Base-by-base conservation (phyloP, 2,888 invertebrate genomes). In the Chrysina gloriosa region DNA sequence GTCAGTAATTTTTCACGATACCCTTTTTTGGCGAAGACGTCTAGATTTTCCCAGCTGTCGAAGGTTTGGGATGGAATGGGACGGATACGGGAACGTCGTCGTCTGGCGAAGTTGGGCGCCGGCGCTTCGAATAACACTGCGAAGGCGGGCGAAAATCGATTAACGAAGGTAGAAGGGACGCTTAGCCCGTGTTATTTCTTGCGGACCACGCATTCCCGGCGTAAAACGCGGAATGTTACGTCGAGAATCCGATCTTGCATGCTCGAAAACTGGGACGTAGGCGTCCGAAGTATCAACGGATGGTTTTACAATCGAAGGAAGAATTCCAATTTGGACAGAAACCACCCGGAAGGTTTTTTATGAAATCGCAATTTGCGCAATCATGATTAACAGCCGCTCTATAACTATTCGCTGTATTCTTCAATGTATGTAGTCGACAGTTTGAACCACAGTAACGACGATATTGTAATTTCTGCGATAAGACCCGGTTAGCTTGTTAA, bases 61-160 rank as follows among this genome's bases (percentile, higher is more conserved):
- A n/a, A n/a, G 71, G 45, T 58, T 67, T 71, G 72, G 67, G 45
- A 42, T 36, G 58, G 58, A 42, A 61, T 61, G 42, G 42, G 25
- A 64, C 3, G 36, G 4, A 29, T 27, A 61, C 42, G 58, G 45
- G 31, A 61, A 61, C 42, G 42, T 61, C 54, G 70, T 67, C 69
- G 70, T 34, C 71, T 70, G 67, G 69, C 73, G 74, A 72, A 73
- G 74, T 63, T 65, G 16, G 67, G 76, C 76, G 77, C 77, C 77
- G 76, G 77, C 77, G 77, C 77, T 71, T 69, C 72, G 67, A n/a
- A 67, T 65, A 61, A 27, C 58, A 25, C 42, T 73, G 78, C 77
- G 79, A 79, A 79, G 80, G 80, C 79, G 80, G 78, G 77, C 77
- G 73, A 78, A 78, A 79, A 80, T 80, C 80, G 79, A 80, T 80